Base-by-base conservation (phyloP, 2,797 vertebrate genomes). In the Euthynnus affinis region DNA sequence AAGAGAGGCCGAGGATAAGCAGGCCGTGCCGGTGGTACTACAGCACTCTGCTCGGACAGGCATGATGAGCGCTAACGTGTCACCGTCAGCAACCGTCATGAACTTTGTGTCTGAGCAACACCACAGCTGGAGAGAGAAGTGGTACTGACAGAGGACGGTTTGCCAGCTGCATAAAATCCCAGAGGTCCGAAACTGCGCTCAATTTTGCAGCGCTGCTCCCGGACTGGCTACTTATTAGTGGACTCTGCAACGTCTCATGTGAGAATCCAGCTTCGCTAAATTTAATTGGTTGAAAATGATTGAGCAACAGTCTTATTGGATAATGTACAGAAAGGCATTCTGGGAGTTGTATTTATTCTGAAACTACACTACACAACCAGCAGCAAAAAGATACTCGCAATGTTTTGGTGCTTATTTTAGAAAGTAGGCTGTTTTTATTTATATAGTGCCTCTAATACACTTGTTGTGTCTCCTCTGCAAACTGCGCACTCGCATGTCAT, bases 1-100 rank as follows among this genome's bases (percentile, higher is more conserved):
- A 81, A 99, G 95, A 25, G 95, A 97, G 84, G 92, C 94, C 91
- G 95, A 91, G 93, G 96, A 93, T 74, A 85, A 53, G 66, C 89
- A 94, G 93, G 96, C 95, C 93, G 95, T 74, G 32, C 92, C 85
- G 48, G 92, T 84, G 48, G 82, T 76, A 56, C 80, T 71, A 77
- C 90, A 83, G 91, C 81, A 90, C 91, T 97, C 96, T 67, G 94
- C 96, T 90, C 95, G 96, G 92, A 96, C 97, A 76, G 96, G 98
- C 98, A 97, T 98, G 88, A 92, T 93, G 93, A 91, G 85, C 87
- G 88, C 91, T 74, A 89, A 67, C 66, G 93, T 84, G 87, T 95
- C 93, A 88, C 94, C 94, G 93, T 95, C 93, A 88, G 87, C 85
- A 40, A 92, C 87, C 82, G 93, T 93, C 92, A 93, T 92, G 75